Evolutionary conservation across 2,888 invertebrate species (phyloP).

Genomic region (Philhelius pedissequus): DNA sequence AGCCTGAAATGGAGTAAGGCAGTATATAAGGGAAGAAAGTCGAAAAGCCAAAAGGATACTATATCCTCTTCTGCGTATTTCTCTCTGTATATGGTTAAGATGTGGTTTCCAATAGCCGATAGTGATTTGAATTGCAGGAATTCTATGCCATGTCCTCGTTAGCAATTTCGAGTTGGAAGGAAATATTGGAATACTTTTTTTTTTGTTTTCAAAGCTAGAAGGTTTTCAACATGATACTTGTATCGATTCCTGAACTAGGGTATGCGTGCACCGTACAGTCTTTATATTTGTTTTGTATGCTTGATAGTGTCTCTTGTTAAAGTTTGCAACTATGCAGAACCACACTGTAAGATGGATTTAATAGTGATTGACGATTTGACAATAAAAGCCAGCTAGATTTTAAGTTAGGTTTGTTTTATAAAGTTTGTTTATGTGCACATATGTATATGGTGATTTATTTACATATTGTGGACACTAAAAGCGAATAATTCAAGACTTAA

Average conservation of each 20-base stretch:
- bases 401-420: too few species aligned
- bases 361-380: too few species aligned
- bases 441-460: too few species aligned
- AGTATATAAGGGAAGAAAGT: background rate
- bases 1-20: background rate
- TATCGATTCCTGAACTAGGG: background rate
- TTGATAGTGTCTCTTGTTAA: slow-evolving; percentile 18
- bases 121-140: slow-evolving; percentile 54
- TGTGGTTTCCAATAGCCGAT: slow-evolving; percentile 16
- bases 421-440: too few species aligned
- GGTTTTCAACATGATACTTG: background rate
- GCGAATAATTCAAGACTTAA: too few species aligned
- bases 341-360: too few species aligned
- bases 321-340: too few species aligned
- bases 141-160: slow-evolving; percentile 38
- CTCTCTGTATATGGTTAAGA: background rate
- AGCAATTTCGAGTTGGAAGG: slow-evolving; percentile 41
- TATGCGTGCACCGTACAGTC: background rate
- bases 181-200: slow-evolving; percentile 10
- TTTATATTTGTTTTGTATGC: background rate
- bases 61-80: background rate
- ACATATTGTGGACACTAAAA: too few species aligned
- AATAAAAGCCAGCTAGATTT: too few species aligned
- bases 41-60: background rate
- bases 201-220: background rate